Percentiles rank a stretch among this genome's conserved stretches.
phyloP scores from a whole-genome alignment of 2,797 vertebrate species.

The Tokudaia muenninki region DNA sequence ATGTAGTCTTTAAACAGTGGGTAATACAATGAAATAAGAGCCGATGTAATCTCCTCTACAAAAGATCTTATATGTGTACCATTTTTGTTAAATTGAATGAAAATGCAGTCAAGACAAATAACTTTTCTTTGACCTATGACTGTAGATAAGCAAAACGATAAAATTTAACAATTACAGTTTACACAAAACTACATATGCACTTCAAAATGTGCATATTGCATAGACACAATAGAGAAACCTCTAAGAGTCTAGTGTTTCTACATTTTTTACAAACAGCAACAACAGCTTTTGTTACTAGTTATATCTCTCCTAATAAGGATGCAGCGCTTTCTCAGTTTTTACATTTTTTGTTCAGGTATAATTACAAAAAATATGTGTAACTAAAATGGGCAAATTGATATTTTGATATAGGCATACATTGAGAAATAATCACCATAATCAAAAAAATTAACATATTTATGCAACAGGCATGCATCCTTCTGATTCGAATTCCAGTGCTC shows the following conservation, averaged over 20 bases:
- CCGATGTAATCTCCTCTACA: conserved; percentile 48
- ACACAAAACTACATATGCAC: conserved; percentile 42
- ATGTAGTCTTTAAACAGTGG: conserved; percentile 46
- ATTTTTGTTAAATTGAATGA: conserved; percentile 57
- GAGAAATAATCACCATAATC: neutral
- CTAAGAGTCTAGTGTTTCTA: neutral
- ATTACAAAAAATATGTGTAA: neutral
- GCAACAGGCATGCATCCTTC: neutral
- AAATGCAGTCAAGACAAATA: conserved; percentile 54
- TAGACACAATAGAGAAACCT: neutral
- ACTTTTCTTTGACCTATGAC: conserved; percentile 47
- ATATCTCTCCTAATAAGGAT: neutral
- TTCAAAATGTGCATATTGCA: conserved; percentile 32
- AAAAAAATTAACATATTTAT: neutral
- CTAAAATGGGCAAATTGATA: neutral
- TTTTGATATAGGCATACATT: neutral
- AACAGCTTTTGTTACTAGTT: neutral
- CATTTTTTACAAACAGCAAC: neutral
- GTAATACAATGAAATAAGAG: conserved; percentile 17
- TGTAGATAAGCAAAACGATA: conserved; percentile 13
- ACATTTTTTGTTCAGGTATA: neutral
- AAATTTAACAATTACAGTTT: conserved; percentile 47
- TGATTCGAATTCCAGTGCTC: neutral
- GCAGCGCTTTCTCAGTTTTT: neutral
- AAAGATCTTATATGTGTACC: neutral